phyloP scores from a whole-genome alignment of 2,797 vertebrate species.

The Chanos chanos region DNA sequence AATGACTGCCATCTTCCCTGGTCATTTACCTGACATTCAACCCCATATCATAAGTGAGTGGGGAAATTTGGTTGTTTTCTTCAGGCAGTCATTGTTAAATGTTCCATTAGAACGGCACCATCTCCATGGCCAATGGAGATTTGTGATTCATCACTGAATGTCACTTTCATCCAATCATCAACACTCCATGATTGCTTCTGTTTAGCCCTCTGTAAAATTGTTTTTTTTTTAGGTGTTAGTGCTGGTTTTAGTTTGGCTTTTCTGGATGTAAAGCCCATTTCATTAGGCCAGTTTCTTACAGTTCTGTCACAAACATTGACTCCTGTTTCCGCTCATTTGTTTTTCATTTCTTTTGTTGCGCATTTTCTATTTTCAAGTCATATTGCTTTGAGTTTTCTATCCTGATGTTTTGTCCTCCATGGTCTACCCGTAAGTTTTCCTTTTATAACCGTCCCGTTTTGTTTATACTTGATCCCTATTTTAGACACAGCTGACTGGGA shows the following conservation, averaged over 20 bases:
- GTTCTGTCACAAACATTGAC: conserved; percentile 2
- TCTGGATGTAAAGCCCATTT: background rate
- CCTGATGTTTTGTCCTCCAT: background rate
- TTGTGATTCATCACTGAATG: background rate
- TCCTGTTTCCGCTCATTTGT: background rate
- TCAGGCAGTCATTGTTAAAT: no score
- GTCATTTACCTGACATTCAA: background rate
- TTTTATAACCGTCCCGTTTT: conserved; percentile 18
- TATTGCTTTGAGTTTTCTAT: background rate
- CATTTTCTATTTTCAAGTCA: background rate
- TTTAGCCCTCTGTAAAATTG: background rate
- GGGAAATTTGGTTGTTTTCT: background rate
- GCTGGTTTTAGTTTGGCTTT: background rate
- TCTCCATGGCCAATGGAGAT: no score
- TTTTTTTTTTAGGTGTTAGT: no score
- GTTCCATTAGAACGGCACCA: no score
- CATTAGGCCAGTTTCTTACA: background rate
- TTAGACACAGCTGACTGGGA: conserved; percentile 26
- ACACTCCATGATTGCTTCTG: no score
- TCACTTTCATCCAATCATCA: background rate
- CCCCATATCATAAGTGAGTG: background rate
- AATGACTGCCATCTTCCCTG: background rate
- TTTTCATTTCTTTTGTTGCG: conserved; percentile 5
- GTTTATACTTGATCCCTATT: conserved; percentile 23
- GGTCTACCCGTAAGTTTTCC: conserved; percentile 8